Conservation (phyloP, 2,888 invertebrate species). For the Ischnus inquisitorius region DNA sequence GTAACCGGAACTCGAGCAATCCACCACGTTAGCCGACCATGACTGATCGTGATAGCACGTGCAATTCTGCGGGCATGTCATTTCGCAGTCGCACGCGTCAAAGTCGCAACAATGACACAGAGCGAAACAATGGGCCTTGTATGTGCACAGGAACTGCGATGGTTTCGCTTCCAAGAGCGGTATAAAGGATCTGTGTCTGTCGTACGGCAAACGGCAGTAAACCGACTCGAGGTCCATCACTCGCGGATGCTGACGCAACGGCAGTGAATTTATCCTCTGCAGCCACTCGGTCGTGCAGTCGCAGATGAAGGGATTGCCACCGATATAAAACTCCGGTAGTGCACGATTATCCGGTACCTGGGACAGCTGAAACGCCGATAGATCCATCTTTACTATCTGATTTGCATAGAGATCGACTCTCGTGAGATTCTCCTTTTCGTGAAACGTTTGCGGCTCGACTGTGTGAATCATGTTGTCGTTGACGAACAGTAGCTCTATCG, state of each 20-base stretch:
- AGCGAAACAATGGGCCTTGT: constrained; percentile 97
- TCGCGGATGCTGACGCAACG: constrained; percentile 94
- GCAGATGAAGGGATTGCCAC: constrained; percentile 97
- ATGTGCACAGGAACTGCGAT: constrained; percentile 96
- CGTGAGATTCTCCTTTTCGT: constrained; percentile 95
- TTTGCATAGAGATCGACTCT: constrained; percentile 97
- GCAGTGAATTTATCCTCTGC: constrained; percentile 94
- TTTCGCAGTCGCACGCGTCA: constrained; percentile 98
- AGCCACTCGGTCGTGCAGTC: constrained; percentile 99
- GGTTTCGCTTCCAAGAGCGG: constrained; percentile 95
- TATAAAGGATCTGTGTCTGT: constrained; percentile 93
- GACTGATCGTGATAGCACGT: constrained; percentile 97
- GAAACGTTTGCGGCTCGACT: constrained; percentile 95
- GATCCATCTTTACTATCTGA: constrained; percentile 95
- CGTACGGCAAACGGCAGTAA: constrained; percentile 95
- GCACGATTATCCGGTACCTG: constrained; percentile 92
- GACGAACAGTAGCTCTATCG: constrained; percentile 94
- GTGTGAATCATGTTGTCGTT: constrained; percentile 95
- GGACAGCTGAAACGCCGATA: constrained; percentile 94
- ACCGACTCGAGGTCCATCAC: constrained; percentile 96
- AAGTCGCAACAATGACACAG: constrained; percentile 98
- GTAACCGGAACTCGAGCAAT: constrained; percentile 94
- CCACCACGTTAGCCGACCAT: constrained; percentile 97
- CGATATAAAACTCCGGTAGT: constrained; percentile 96
- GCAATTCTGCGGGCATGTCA: constrained; percentile 97